A percentile compares a stretch with the other conserved stretches of the same genome.
Evolutionary conservation across 2,113 vertebrate species (phyloP).

Genomic region (Tachuris rubrigastra): DNA sequence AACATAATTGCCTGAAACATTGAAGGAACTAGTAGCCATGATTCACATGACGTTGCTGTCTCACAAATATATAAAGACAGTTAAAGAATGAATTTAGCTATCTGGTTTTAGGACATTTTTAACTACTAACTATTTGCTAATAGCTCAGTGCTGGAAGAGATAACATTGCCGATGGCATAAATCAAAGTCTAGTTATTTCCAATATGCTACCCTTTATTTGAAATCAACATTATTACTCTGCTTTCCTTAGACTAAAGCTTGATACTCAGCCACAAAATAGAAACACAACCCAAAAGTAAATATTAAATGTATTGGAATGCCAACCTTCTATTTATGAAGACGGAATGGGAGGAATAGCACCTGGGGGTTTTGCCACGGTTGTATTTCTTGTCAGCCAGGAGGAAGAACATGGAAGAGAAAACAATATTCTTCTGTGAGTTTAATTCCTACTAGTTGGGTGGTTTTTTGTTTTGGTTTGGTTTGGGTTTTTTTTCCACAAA

Average conservation of each 20-base stretch:
- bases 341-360: background rate
- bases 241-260: background rate
- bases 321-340: background rate
- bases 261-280: background rate
- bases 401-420: background rate
- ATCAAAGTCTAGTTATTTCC: constrained; percentile 2
- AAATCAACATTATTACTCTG: background rate
- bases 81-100: background rate
- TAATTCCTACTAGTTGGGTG: background rate
- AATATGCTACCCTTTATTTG: background rate
- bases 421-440: background rate
- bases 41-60: background rate
- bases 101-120: constrained; percentile 13
- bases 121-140: constrained; percentile 15
- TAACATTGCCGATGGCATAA: background rate
- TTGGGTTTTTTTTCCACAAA: background rate
- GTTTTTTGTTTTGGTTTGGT: no score
- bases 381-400: background rate
- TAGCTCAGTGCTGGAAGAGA: background rate
- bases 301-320: background rate
- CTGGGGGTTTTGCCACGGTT: background rate
- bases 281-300: background rate
- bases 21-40: background rate
- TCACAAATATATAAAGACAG: background rate
- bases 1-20: background rate